Base-by-base conservation (phyloP, 2,888 invertebrate species). In the Nemotelus nigrinus region DNA sequence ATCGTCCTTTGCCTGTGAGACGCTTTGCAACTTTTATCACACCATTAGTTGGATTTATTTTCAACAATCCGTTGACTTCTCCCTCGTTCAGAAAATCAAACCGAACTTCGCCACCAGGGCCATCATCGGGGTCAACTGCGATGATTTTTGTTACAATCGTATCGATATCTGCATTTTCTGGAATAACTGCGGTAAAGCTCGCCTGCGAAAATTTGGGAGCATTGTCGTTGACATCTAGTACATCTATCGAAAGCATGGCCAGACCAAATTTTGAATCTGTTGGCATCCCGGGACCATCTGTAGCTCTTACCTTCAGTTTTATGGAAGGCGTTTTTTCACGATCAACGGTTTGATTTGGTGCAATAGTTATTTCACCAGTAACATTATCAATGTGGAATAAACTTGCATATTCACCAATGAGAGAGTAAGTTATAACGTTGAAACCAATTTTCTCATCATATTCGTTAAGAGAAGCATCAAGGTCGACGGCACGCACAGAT, bases 201-300 rank as follows among this genome's bases (percentile, higher is more conserved):
- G 87, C 86, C 81, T 91, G 90, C 2, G 89, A 89, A 83, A 94
- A 94, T 1, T 85, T 85, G 0, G 94, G 95, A 0, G 92, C 89
- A 83, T 94, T 94, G 82, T 95, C 95, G 82, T 95, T 94, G 0
- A 94, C 93, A 83, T 95, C 94, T 0, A 93, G 85, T 0, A 94
- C 91, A 82, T 93, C 92, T 6, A 94, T 89, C 0, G 90, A 88
- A 8, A 94, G 89, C 81, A 91, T 89, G 0, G 91, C 92, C 2
- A 90, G 87, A 0, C 92, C 89, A 80, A 91, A 91, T 50, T 91
- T 88, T 78, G 92, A 91, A 74, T 93, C 92, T 0, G 91, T 90
- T 2, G 86, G 86, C 1, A 92, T 92, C 3, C 93, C 93, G 0
- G 93, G 93, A 39, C 92, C 93, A 83, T 96, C 95, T 55, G 91